Base-by-base conservation (phyloP, 1,140 invertebrate genomes). In the Physella acuta region DNA sequence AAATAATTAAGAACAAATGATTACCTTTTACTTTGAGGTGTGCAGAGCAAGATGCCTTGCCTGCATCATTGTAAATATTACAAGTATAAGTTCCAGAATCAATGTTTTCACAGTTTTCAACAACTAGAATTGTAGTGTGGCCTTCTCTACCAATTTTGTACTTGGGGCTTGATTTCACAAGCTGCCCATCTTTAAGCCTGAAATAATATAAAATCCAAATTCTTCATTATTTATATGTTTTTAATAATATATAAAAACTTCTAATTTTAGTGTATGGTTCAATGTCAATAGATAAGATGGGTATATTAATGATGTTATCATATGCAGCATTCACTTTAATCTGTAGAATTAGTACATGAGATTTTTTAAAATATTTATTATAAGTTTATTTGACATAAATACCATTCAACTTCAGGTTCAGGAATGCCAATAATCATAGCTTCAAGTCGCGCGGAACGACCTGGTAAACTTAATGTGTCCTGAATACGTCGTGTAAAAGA, bases 61-160 rank as follows among this genome's bases (percentile, higher is more conserved):
- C 83, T 37, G 79, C 75, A n/a, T 75, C 73, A 66, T 84, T 84
- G 51, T 69, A 73, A 11, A 81, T 71, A 24, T 73, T 78, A 71
- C 81, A 83, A n/a, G 90, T 89, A 64, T 92, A 88, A 59, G 88
- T 88, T 49, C 92, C 92, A 30, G 85, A 84, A 73, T 88, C 86
- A 73, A 84, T 82, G 8, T 62, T 37, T 14, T 71, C 83, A 0
- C 93, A 84, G 31, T 90, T 87, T 0, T 86, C 81, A n/a, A 96
- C 90, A 1, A 84, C 88, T 31, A 95, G 82, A 0, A 83, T 86
- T 78, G 89, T 92, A 1, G 69, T 71, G 24, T 76, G 74, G 8
- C 73, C 76, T 24, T 80, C 77, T 3, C 73, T 53, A 0, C 76
- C 74, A 33, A 81, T 77, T 60, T 67, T 72, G 69, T 76, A 76